Evolutionary conservation across 2,113 vertebrate species (phyloP), one percentile per base, ranked within the genome.

Genomic region (Oryzias curvinotus): DNA sequence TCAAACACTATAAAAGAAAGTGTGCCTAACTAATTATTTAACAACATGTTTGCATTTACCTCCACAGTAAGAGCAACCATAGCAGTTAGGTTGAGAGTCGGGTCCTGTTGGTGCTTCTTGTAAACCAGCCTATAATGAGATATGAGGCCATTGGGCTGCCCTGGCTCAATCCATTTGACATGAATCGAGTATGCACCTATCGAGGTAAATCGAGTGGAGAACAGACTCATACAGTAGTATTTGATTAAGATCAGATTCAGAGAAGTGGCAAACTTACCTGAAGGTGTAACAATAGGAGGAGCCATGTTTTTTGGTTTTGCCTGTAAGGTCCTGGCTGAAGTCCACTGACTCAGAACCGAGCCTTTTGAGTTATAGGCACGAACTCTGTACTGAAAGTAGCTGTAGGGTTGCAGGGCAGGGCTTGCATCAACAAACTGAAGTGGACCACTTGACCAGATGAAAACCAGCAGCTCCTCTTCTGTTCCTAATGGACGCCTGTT

Each of bases 341-440:
- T 82, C 95, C 96, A 97, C 0, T 45, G 65, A 75, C 96, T 96
- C 49, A 92, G 82, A 64, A 90, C 87, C 0, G 88, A 93, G 23
- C 95, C 95, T 77, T 84, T 80, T 15, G 93, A 87, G 81, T 97
- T 98, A 4, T 78, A 83, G 57, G 93, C 94, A 21, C 71, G 84
- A 49, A 93, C 66, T 53, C 68, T 91, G 62, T 96, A 98, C 67
- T 98, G 93, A 0, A 94, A 96, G 67, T 84, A 77, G 0, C 91
- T 95, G 80, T 93, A 95, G 2, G 95, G 93, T 46, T 55, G 81
- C 43, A 97, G 88, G 36, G 77, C 65, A 4, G 92, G 89, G 0
- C 93, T 92, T 0, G 91, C 89, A 15, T 98, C 95, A 0, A 84
- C 89, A 75, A 97, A 95, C 57, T 94, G 88, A 54, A 96, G 88